Conservation (phyloP, 2,888 invertebrate genomes). For the Papilio protenor region DNA sequence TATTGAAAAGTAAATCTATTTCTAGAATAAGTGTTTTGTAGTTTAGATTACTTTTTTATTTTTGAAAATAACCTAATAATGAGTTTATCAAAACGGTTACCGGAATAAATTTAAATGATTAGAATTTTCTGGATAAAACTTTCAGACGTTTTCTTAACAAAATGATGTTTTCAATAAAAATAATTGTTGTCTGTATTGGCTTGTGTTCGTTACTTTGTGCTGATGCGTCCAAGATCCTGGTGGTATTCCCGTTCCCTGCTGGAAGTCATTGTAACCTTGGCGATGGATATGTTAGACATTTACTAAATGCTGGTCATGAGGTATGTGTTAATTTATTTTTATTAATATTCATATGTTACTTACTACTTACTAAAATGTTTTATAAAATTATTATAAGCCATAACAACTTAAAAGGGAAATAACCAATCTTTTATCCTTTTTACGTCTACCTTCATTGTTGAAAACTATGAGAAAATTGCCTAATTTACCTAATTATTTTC, state of each 20-base stretch:
- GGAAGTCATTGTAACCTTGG: conserved; percentile 62
- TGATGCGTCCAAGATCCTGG: conserved; percentile 56
- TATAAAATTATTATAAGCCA: no score
- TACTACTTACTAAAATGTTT: no score
- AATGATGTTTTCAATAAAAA: neutral
- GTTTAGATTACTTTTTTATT: neutral
- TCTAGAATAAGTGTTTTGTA: neutral
- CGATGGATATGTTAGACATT: conserved; percentile 55
- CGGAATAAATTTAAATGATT: neutral
- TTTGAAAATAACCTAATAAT: neutral
- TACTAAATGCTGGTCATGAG: conserved; percentile 64
- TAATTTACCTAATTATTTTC: no score
- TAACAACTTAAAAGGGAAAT: no score
- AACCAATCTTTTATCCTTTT: no score
- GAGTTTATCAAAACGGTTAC: neutral
- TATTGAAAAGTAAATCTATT: neutral
- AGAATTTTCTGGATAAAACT: neutral
- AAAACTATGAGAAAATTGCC: no score
- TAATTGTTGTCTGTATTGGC: neutral
- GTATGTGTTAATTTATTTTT: conserved; percentile 52
- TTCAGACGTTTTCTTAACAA: neutral
- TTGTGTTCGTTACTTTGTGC: conserved; percentile 26
- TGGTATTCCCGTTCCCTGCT: conserved; percentile 59
- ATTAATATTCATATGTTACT: no score
- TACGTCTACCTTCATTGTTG: no score